phyloP scores from a whole-genome alignment of 2,888 invertebrate genomes.

The Cantharis lateralis region DNA sequence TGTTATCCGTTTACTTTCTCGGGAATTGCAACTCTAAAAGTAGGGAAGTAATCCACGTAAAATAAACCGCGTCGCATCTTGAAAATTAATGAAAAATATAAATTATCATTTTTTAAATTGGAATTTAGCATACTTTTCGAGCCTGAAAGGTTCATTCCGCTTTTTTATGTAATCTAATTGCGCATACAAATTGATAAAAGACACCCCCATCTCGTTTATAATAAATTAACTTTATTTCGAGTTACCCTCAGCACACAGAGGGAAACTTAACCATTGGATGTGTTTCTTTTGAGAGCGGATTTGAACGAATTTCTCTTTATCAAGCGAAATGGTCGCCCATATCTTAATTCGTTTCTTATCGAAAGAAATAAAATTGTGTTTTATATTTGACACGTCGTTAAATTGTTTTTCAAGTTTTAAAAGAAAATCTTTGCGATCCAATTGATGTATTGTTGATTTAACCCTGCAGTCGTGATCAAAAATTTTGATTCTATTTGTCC shows the following conservation, averaged over 20 bases:
- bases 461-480: not conserved
- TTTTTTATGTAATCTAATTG: not conserved
- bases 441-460: not conserved
- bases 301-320: not conserved
- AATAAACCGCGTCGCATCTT: not conserved
- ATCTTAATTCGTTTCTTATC: not conserved
- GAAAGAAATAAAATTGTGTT: not conserved
- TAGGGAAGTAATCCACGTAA: not conserved
- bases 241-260: not conserved
- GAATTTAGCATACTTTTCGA: not conserved
- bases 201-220: not conserved
- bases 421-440: not conserved
- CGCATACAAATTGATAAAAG: not conserved
- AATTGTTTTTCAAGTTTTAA: not conserved
- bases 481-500: not conserved
- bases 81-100: not conserved
- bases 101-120: not conserved
- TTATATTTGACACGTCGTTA: not conserved
- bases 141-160: not conserved
- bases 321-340: not conserved
- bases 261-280: not conserved
- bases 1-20: not conserved
- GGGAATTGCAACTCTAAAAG: not conserved
- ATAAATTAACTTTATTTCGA: not conserved
- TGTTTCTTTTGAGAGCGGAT: not conserved